Conservation (phyloP, 2,797 vertebrate genomes). For the Myotis daubentonii region DNA sequence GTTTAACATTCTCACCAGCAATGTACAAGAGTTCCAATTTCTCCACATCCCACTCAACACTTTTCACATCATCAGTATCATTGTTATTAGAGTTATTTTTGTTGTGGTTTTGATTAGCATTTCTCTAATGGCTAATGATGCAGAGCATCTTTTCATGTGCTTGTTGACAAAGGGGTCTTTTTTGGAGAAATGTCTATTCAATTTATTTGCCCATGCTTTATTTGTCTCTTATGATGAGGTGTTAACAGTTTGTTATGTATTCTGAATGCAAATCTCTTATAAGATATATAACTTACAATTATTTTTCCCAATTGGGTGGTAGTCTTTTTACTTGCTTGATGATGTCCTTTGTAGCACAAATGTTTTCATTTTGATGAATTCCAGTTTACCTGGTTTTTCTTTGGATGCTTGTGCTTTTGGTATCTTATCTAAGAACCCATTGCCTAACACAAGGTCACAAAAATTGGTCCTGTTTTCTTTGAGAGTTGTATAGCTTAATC, state of each 20-base stretch:
- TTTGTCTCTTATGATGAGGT: background rate
- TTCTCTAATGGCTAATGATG: background rate
- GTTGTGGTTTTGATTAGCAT: background rate
- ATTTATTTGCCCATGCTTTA: background rate
- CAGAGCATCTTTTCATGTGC: background rate
- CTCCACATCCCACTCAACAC: background rate
- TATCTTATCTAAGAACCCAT: background rate
- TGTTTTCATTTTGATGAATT: background rate
- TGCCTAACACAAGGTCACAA: background rate
- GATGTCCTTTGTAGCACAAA: background rate
- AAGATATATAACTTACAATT: background rate
- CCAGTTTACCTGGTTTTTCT: background rate
- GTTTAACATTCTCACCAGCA: background rate
- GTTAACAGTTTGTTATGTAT: background rate
- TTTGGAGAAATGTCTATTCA: background rate
- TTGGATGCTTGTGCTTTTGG: background rate
- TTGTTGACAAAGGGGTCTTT: background rate
- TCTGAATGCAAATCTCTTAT: background rate
- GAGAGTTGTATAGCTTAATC: background rate
- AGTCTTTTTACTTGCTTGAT: background rate
- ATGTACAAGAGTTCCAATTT: background rate
- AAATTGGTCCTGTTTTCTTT: background rate
- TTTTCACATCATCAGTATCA: background rate
- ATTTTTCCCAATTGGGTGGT: background rate
- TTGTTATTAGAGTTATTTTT: background rate